Evolutionary conservation across 1,140 invertebrate genomes (phyloP).

Genomic region (Penaeus vannamei): DNA sequence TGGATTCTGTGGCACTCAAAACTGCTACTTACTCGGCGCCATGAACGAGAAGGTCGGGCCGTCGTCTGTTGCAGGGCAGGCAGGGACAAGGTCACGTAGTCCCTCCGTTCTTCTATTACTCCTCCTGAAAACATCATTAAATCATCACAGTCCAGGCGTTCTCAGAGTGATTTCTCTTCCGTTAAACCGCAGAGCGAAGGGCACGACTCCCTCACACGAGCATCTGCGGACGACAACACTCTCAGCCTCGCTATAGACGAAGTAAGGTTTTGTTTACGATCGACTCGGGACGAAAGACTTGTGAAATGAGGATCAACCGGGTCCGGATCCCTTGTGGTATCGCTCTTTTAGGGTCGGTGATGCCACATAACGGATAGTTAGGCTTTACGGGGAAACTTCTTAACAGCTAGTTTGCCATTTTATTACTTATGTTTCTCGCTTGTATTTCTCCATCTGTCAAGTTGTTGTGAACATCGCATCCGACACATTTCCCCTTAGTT

Average conservation of each 20-base stretch:
- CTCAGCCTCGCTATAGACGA: constrained; percentile 3
- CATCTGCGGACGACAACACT: neutral
- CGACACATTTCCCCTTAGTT: too few relatives aligned
- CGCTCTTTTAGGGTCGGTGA: too few relatives aligned
- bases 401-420: too few relatives aligned
- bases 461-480: too few relatives aligned
- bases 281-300: neutral
- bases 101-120: constrained; percentile 44
- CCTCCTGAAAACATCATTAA: constrained; percentile 24
- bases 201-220: neutral
- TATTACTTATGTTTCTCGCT: too few relatives aligned
- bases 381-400: too few relatives aligned
- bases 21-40: constrained; percentile 31
- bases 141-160: neutral
- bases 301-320: neutral
- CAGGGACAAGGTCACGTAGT: constrained; percentile 47
- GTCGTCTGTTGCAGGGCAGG: constrained; percentile 24
- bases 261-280: constrained; percentile 12
- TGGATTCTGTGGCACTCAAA: too few relatives aligned
- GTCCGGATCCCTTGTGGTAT: too few relatives aligned
- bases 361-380: too few relatives aligned
- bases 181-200: too few relatives aligned
- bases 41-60: constrained; percentile 38
- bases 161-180: neutral
- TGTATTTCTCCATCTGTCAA: too few relatives aligned